These are phyloP conservation scores for Lucilia cuprina DNA, from an alignment of 1,140 invertebrate species.

Conservation along the genomic window DNA sequence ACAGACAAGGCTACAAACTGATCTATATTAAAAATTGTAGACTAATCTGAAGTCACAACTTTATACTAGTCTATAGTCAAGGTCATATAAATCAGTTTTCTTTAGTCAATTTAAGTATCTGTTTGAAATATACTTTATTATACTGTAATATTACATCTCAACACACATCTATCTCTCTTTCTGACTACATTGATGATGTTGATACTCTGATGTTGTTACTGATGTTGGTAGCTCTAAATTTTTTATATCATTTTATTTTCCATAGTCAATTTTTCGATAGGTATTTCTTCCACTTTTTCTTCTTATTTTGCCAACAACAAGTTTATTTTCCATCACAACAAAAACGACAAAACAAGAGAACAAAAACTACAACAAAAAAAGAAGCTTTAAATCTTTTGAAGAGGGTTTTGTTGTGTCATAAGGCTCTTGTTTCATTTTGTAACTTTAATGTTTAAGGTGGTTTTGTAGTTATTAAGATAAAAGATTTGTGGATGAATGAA, in stretches of 20 bases:
- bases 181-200: not conserved
- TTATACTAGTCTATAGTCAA: too few relatives aligned
- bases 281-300: not conserved
- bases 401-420: slow-evolving; percentile 2
- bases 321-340: not conserved
- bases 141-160: too few relatives aligned
- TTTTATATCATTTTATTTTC: not conserved
- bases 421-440: slow-evolving; percentile 17
- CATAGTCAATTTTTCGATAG: not conserved
- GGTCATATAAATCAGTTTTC: too few relatives aligned
- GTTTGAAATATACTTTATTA: not conserved
- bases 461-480: slow-evolving; percentile 18
- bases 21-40: too few relatives aligned
- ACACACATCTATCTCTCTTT: too few relatives aligned
- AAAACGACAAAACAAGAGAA: not conserved
- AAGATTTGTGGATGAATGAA: not conserved
- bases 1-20: too few relatives aligned
- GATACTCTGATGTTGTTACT: not conserved
- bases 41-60: too few relatives aligned
- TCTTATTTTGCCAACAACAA: not conserved
- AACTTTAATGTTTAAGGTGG: slow-evolving; percentile 7
- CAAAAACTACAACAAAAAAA: not conserved
- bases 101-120: too few relatives aligned
- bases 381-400: slow-evolving; percentile 7
- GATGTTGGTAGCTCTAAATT: slow-evolving; percentile 11